phyloP scores from a whole-genome alignment of 2,888 invertebrate genomes.

The Urechis unicinctus region DNA sequence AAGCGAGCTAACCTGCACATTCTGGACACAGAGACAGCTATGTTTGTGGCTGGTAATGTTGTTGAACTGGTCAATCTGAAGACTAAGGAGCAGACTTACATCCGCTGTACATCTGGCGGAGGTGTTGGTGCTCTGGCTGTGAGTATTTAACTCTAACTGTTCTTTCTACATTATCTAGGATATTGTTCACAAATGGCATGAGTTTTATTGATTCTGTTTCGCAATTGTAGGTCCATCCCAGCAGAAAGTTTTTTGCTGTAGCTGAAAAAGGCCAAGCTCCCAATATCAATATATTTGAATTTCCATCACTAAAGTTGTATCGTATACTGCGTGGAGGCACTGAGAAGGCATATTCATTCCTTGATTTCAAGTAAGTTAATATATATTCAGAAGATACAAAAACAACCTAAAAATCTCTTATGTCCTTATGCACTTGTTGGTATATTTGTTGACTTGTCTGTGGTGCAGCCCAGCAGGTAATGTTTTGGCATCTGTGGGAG shows the following conservation, averaged over 20 bases:
- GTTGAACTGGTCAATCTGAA: conserved; percentile 69
- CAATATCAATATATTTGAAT: conserved; percentile 73
- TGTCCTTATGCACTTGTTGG: too few species aligned
- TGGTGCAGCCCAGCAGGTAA: conserved; percentile 69
- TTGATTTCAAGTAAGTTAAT: conserved; percentile 54
- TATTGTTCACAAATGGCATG: not conserved
- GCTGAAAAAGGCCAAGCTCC: conserved; percentile 73
- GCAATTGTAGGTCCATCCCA: conserved; percentile 50
- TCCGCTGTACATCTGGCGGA: conserved; percentile 69
- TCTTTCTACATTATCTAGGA: not conserved
- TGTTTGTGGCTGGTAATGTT: conserved; percentile 76
- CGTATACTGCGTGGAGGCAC: conserved; percentile 74
- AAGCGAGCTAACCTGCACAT: conserved; percentile 74
- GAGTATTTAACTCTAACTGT: conserved; percentile 40
- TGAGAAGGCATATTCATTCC: conserved; percentile 63
- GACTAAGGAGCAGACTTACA: conserved; percentile 63
- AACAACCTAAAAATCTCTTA: too few species aligned
- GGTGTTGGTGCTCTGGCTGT: conserved; percentile 77
- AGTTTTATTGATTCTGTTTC: not conserved
- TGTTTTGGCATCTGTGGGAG: conserved; percentile 74
- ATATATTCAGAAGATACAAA: too few species aligned
- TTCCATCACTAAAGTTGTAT: conserved; percentile 71
- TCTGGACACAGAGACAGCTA: conserved; percentile 66
- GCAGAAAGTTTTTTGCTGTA: conserved; percentile 67
- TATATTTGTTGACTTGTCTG: too few species aligned